A percentile compares a stretch with the other conserved stretches of the same genome.
Conservation (phyloP, 2,888 invertebrate genomes). For the Cosmia pyralina region DNA sequence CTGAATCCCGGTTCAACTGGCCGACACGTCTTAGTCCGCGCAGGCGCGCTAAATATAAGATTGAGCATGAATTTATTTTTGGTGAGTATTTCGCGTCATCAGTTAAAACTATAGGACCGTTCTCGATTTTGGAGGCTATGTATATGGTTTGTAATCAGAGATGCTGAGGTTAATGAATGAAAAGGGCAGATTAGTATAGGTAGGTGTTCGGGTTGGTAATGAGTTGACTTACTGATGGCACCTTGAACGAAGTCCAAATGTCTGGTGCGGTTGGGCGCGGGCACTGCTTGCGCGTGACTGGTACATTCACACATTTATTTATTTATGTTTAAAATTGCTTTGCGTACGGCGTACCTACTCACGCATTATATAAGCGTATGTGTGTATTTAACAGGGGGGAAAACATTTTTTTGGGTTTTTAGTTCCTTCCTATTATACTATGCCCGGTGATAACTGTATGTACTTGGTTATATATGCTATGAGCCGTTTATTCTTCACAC, state of each 20-base stretch:
- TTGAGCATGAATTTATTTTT: slow-evolving; percentile 89
- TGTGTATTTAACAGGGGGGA: slow-evolving; percentile 44
- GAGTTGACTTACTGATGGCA: slow-evolving; percentile 64
- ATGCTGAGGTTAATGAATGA: slow-evolving; percentile 50
- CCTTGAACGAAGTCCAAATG: slow-evolving; percentile 74
- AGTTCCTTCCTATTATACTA: not conserved
- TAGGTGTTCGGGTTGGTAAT: slow-evolving; percentile 30
- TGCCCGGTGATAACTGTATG: not conserved
- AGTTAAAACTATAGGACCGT: slow-evolving; percentile 71
- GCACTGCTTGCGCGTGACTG: slow-evolving; percentile 71
- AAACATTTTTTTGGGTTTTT: slow-evolving; percentile 6
- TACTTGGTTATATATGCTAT: not conserved
- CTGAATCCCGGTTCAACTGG: slow-evolving; percentile 88
- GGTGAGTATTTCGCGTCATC: slow-evolving; percentile 88
- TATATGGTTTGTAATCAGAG: slow-evolving; percentile 60
- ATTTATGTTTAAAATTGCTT: slow-evolving; percentile 62
- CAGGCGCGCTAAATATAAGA: slow-evolving; percentile 89
- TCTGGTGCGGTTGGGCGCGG: slow-evolving; percentile 58
- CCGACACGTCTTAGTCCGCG: slow-evolving; percentile 82
- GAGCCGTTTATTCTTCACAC: not conserved
- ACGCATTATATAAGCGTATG: slow-evolving; percentile 44
- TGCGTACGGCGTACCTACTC: slow-evolving; percentile 76
- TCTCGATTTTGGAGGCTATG: slow-evolving; percentile 67
- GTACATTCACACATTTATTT: slow-evolving; percentile 70
- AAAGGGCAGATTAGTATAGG: slow-evolving; percentile 28